Evolutionary conservation across 2,113 vertebrate genomes (phyloP).

Genomic region (Lasiurus borealis): DNA sequence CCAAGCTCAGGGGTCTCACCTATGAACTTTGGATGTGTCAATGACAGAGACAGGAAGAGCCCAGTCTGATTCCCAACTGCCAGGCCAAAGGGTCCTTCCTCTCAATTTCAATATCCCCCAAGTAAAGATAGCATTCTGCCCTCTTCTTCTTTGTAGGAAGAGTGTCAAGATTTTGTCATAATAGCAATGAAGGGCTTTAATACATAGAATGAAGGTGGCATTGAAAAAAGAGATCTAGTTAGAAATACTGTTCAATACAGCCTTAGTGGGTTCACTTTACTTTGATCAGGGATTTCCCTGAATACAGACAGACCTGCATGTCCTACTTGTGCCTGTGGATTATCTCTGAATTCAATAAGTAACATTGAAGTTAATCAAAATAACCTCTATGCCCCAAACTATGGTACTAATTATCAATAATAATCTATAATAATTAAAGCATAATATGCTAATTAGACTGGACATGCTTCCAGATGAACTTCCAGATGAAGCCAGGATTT

Average conservation of each 20-base stretch:
- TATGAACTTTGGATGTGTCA: neutral
- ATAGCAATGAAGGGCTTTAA: neutral
- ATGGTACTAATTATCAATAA: too few species aligned
- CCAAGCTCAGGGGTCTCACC: neutral
- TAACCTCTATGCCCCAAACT: neutral
- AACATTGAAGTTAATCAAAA: neutral
- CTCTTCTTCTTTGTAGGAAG: neutral
- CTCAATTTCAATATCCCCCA: neutral
- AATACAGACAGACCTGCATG: neutral
- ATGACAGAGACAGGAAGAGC: neutral
- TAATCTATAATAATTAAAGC: too few species aligned
- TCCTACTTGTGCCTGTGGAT: neutral
- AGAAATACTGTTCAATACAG: neutral
- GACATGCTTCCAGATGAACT: too few species aligned
- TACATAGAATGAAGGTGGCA: neutral
- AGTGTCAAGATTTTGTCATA: neutral
- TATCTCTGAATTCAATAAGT: neutral
- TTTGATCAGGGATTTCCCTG: neutral
- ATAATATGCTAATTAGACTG: too few species aligned
- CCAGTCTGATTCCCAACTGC: neutral
- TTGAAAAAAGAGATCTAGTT: neutral
- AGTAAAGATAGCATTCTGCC: neutral
- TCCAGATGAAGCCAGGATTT: too few species aligned
- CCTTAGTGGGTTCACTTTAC: neutral
- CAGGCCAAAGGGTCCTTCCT: neutral